Conservation (phyloP, 1,140 invertebrate species). For the Piezodorus guildinii region DNA sequence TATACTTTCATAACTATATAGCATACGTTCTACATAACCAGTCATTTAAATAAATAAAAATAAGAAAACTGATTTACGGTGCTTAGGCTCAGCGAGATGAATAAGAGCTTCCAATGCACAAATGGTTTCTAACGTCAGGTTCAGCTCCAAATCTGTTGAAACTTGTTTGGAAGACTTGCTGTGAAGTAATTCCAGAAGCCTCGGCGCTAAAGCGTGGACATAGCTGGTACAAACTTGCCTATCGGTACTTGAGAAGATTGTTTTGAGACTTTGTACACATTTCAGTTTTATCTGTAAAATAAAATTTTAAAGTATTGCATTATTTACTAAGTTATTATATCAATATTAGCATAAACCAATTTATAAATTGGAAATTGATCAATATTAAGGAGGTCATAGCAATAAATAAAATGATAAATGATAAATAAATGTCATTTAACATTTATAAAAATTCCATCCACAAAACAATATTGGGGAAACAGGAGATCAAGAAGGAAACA, state of each 20-base stretch:
- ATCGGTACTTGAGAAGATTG: slow-evolving; percentile 61
- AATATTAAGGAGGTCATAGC: too few relatives aligned
- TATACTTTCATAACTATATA: too few relatives aligned
- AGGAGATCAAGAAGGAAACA: too few relatives aligned
- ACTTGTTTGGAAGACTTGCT: slow-evolving; percentile 46
- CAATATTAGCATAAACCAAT: too few relatives aligned
- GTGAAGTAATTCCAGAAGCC: slow-evolving; percentile 58
- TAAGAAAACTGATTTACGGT: slow-evolving; percentile 49
- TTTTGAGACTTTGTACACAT: slow-evolving; percentile 63
- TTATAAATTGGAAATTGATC: too few relatives aligned
- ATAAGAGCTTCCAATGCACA: slow-evolving; percentile 60
- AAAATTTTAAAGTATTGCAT: slow-evolving; percentile 19
- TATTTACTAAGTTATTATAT: background rate
- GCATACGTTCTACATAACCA: too few relatives aligned
- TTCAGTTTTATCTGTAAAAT: slow-evolving; percentile 55
- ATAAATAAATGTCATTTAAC: too few relatives aligned
- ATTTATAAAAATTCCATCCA: too few relatives aligned
- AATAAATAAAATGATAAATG: too few relatives aligned
- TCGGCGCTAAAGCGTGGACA: slow-evolving; percentile 67
- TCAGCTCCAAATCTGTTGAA: slow-evolving; percentile 45
- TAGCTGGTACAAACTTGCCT: slow-evolving; percentile 58
- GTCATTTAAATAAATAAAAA: background rate
- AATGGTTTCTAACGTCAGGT: slow-evolving; percentile 54
- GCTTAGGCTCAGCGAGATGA: slow-evolving; percentile 56
- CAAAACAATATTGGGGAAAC: too few relatives aligned